Conservation (phyloP, 2,888 invertebrate species). For the Limnephilus rhombicus region DNA sequence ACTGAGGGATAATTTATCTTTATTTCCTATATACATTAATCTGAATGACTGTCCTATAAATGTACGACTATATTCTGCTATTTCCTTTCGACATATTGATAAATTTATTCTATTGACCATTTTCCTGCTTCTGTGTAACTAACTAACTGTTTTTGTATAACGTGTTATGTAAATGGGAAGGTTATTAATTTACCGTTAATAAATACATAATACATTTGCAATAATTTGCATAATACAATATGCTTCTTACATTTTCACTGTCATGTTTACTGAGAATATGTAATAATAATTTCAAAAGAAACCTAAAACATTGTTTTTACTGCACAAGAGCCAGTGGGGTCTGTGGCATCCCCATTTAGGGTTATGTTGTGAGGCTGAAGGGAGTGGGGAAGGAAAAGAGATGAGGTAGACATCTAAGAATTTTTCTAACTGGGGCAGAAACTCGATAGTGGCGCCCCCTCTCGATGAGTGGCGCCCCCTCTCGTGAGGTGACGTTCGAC, state of each 20-base stretch:
- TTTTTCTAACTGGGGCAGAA: too few species aligned
- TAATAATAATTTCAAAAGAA: too few species aligned
- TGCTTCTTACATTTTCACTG: neutral
- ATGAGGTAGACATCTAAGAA: too few species aligned
- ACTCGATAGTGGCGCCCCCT: too few species aligned
- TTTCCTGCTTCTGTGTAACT: neutral
- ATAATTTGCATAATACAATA: neutral
- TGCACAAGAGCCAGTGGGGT: too few species aligned
- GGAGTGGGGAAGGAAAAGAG: too few species aligned
- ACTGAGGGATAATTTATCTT: neutral
- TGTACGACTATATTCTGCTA: too few species aligned
- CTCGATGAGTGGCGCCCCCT: too few species aligned
- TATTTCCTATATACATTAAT: neutral
- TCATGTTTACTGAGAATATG: neutral
- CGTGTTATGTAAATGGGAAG: neutral
- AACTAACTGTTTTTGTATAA: neutral
- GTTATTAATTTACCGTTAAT: neutral
- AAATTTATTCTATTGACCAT: neutral
- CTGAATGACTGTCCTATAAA: neutral
- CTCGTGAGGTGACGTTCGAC: too few species aligned
- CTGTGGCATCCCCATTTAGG: too few species aligned
- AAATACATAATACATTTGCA: neutral
- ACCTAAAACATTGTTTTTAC: too few species aligned
- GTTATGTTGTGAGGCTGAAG: too few species aligned
- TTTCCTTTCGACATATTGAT: neutral